Evolutionary conservation across 2,797 vertebrate genomes (phyloP).

Genomic region (Melanotaenia pygmaea): DNA sequence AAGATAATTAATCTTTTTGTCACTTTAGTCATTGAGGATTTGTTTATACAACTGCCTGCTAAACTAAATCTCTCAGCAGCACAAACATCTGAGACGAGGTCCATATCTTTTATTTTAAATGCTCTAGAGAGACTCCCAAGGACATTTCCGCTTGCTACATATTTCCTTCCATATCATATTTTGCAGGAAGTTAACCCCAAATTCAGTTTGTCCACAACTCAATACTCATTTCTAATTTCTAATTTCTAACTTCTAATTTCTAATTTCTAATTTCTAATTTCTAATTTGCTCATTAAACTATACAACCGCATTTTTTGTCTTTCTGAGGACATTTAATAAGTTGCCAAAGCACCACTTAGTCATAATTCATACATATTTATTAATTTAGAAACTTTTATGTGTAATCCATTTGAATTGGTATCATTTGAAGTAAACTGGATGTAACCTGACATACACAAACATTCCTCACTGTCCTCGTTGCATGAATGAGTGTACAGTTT

Average conservation of each 20-base stretch:
- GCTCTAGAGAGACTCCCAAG: not conserved
- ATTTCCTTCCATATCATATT: not conserved
- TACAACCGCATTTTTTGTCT: not conserved
- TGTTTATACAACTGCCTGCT: conserved; percentile 14
- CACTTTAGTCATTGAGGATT: conserved; percentile 15
- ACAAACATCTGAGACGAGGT: not conserved
- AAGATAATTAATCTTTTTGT: conserved; percentile 30
- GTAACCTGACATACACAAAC: conserved; percentile 6
- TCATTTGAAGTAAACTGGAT: not conserved
- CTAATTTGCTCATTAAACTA: conserved; percentile 29
- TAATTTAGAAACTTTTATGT: conserved; percentile 11
- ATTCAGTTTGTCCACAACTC: conserved; percentile 17
- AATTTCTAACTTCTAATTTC: too few relatives aligned
- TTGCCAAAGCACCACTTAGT: conserved; percentile 12
- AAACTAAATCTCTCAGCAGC: conserved; percentile 11
- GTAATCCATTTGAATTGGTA: not conserved
- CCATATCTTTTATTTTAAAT: not conserved
- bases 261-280: conserved; percentile 7
- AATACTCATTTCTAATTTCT: conserved; percentile 20
- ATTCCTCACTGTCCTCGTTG: not conserved
- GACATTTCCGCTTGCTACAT: not conserved
- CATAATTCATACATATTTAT: conserved; percentile 13
- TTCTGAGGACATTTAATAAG: conserved; percentile 22
- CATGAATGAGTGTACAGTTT: not conserved
- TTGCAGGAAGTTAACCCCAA: conserved; percentile 8